Percentiles rank a stretch among this genome's conserved stretches.
phyloP scores from a whole-genome alignment of 1,140 invertebrate species.

The Apis laboriosa region DNA sequence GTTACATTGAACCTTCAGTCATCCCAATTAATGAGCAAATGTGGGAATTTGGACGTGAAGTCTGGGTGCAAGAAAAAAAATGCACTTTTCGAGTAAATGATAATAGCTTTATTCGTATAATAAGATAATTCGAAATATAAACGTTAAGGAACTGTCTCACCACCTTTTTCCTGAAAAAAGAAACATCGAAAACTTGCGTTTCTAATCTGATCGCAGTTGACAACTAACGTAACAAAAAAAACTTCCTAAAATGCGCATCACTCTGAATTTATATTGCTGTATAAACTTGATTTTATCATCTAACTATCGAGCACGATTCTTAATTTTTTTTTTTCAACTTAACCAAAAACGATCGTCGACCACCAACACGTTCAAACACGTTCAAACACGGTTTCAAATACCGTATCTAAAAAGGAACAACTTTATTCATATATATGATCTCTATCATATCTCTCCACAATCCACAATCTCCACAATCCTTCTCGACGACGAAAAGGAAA shows the following conservation, averaged over 20 bases:
- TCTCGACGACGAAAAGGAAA: constrained; percentile 1
- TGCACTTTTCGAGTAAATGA: constrained; percentile 65
- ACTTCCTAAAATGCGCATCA: constrained; percentile 18
- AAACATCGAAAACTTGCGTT: constrained; percentile 62
- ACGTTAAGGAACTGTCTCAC: constrained; percentile 77
- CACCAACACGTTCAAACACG: constrained; percentile 9
- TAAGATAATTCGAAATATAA: constrained; percentile 78
- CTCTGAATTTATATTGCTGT: constrained; percentile 22
- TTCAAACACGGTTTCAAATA: neutral
- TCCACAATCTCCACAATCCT: neutral
- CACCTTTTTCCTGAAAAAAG: constrained; percentile 67
- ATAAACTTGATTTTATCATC: constrained; percentile 13
- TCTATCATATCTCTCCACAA: neutral
- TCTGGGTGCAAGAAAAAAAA: neutral
- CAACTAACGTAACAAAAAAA: constrained; percentile 31
- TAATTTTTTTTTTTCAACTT: neutral
- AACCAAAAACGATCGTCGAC: constrained; percentile 23
- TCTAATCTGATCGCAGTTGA: constrained; percentile 26
- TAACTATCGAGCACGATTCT: constrained; percentile 21
- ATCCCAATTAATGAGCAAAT: neutral
- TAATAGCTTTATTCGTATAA: constrained; percentile 76
- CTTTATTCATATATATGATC: neutral
- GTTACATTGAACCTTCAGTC: neutral
- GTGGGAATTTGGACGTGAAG: neutral
- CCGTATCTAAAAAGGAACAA: neutral